Evolutionary conservation across 2,888 invertebrate genomes (phyloP).

Genomic region (Teinopalpus imperialis): DNA sequence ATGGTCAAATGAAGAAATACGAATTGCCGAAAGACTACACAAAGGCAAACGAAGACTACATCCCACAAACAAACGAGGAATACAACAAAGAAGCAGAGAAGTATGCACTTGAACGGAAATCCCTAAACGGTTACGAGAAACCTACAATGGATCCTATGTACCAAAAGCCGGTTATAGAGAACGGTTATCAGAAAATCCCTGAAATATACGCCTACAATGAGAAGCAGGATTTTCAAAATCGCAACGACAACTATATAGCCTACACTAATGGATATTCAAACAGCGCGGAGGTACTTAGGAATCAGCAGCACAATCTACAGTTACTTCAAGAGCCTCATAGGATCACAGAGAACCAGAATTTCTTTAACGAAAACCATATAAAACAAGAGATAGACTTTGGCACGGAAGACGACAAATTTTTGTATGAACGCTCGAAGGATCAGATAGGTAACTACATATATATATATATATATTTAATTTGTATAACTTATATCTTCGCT

Average conservation of each 20-base stretch:
- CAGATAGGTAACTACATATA: conserved; percentile 45
- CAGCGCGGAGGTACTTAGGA: conserved; percentile 56
- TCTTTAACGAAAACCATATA: conserved; percentile 67
- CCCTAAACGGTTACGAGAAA: conserved; percentile 56
- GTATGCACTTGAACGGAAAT: conserved; percentile 63
- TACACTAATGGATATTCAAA: conserved; percentile 48
- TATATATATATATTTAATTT: conserved; percentile 16
- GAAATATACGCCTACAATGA: conserved; percentile 45
- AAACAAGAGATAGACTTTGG: conserved; percentile 66
- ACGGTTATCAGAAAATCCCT: conserved; percentile 43
- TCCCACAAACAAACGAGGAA: conserved; percentile 69
- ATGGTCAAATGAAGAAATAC: conserved; percentile 42
- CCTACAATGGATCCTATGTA: conserved; percentile 32
- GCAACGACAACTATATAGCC: conserved; percentile 31
- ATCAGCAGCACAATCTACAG: conserved; percentile 67
- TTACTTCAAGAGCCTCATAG: conserved; percentile 63
- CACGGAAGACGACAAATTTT: conserved; percentile 61
- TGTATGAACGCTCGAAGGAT: conserved; percentile 61
- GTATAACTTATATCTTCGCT: background rate
- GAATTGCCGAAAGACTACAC: conserved; percentile 63
- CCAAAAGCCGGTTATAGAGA: conserved; percentile 42
- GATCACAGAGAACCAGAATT: conserved; percentile 59
- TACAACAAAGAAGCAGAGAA: conserved; percentile 72
- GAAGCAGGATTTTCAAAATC: conserved; percentile 40
- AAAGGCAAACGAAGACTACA: conserved; percentile 55